Percentiles rank a stretch among this genome's conserved stretches.
Evolutionary conservation across 2,113 vertebrate species (phyloP).

Genomic region (cattle (Bos taurus)): DNA sequence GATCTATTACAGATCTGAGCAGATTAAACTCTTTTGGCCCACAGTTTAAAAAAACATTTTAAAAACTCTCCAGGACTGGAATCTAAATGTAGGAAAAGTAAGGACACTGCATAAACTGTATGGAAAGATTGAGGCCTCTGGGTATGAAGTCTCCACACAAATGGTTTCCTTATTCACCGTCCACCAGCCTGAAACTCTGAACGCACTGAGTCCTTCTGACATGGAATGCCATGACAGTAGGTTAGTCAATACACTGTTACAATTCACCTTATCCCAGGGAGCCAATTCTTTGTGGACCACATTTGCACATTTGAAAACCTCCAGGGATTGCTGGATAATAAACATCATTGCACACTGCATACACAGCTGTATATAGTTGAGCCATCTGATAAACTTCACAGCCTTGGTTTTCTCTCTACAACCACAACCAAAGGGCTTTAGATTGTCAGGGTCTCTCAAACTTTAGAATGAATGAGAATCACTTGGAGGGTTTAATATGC

Average conservation of each 20-base stretch:
- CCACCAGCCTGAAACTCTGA: neutral
- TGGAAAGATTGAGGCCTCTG: neutral
- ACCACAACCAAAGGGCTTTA: neutral
- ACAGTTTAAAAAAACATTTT: neutral
- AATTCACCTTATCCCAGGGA: neutral
- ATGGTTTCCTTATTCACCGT: neutral
- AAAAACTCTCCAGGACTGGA: neutral
- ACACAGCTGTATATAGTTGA: neutral
- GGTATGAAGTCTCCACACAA: conserved; percentile 14
- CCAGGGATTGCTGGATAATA: neutral
- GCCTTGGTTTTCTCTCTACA: neutral
- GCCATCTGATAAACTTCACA: neutral
- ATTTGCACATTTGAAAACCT: neutral
- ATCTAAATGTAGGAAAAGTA: conserved; percentile 11
- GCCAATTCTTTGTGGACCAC: neutral
- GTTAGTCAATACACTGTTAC: neutral
- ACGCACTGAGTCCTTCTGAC: neutral
- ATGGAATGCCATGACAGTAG: neutral
- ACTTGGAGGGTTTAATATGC: neutral
- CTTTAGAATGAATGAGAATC: neutral
- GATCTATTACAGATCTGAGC: neutral
- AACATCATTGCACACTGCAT: fast-evolving
- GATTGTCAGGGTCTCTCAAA: neutral
- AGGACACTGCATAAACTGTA: neutral
- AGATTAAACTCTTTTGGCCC: neutral